A percentile compares a stretch with the other conserved stretches of the same genome.
These are phyloP conservation scores for Apomyelois bistriatella DNA, from an alignment of 2,888 invertebrate species.

Conservation along the genomic window DNA sequence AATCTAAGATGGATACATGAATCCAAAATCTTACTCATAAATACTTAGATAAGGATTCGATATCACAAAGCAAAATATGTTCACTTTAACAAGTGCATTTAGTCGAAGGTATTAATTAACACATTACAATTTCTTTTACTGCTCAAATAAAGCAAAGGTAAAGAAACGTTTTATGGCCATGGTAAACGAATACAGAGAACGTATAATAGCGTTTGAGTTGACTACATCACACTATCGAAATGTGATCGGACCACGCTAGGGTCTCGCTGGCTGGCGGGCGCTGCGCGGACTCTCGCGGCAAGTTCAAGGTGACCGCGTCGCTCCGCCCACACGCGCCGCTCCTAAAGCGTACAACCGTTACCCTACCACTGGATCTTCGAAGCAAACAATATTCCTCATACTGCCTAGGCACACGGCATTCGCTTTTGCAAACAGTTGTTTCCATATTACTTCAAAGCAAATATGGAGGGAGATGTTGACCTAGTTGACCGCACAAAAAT, in stretches of 20 bases:
- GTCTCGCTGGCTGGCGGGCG: slow-evolving; percentile 23
- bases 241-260: slow-evolving; percentile 33
- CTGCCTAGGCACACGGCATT: slow-evolving; percentile 36
- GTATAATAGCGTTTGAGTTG: slow-evolving; percentile 25
- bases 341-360: slow-evolving; percentile 68
- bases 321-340: slow-evolving; percentile 73
- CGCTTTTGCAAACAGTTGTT: slow-evolving; percentile 46
- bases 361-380: slow-evolving; percentile 55
- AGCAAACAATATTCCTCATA: slow-evolving; percentile 47
- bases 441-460: slow-evolving; percentile 33
- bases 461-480: slow-evolving; percentile 18
- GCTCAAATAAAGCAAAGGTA: not conserved
- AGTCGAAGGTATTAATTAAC: not conserved
- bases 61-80: not conserved
- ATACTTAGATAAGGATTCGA: no score
- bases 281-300: slow-evolving; percentile 64
- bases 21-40: no score
- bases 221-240: slow-evolving; percentile 38
- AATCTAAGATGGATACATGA: no score
- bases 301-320: slow-evolving; percentile 79
- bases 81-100: not conserved
- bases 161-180: slow-evolving; percentile 9
- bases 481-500: slow-evolving; percentile 26
- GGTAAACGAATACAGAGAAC: slow-evolving; percentile 15
- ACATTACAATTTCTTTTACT: not conserved